Evolutionary conservation across 2,113 vertebrate species (phyloP), one percentile per base, ranked within the genome.

Genomic region (Rana temporaria): DNA sequence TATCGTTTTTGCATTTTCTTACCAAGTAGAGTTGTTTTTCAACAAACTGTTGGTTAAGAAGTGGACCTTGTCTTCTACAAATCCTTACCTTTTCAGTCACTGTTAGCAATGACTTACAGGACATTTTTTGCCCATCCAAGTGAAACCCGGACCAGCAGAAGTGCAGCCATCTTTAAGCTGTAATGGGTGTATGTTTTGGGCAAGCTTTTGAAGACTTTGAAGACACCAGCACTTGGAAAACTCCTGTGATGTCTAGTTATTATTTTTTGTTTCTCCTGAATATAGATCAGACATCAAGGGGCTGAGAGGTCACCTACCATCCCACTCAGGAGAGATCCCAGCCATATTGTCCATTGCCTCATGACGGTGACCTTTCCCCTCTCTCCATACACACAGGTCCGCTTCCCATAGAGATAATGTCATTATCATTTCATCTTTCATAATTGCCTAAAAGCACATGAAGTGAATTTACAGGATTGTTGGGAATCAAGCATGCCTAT

Each of bases 181-280:
- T 32, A 74, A 56, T 20, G 30, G 56, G 19, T 73, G 17, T 60
- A 42, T 75, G 55, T 38, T 34, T 57, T 57, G 62, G 48, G 26
- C 20, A 32, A 53, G 80, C 30, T 82, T 82, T 66, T 67, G 74
- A 20, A 66, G 32, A 82, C 70, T 34, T 24, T 22, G n/a, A 66
- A 75, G 71, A 67, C 71, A 83, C 81, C 81, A 83, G 81, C 81
- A 83, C 81, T 69, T 83, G 81, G 62, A 82, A 82, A 82, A 38
- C 26, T 76, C 72, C 72, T 42, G 55, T 60, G 20, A 76, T 76
- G 20, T 76, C 20, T 57, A 30, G 56, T 59, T 6, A 20, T 56
- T 34, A 66, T 76, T 7, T 48, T 79, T 64, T 82, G 24, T 68
- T 67, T 20, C 70, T 68, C 22, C 3, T 68, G 72, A 55, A 55